Percentiles rank a stretch among this genome's conserved stretches.
phyloP scores from a whole-genome alignment of 2,888 invertebrate genomes.

The Sminthurinus aureus region DNA sequence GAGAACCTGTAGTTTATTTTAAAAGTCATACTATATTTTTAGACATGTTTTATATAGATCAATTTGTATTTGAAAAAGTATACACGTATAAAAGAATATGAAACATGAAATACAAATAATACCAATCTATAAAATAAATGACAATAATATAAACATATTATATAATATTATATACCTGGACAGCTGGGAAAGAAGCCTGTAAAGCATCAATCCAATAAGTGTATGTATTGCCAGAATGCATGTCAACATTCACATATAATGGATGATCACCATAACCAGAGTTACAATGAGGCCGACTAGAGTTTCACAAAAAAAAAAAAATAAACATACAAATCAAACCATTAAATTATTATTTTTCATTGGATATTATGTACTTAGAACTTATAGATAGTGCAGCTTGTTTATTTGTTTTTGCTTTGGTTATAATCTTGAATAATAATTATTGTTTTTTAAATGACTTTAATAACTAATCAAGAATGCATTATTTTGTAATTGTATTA shows the following conservation, averaged over 20 bases:
- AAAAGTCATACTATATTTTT: background rate
- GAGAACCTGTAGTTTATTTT: slow-evolving; percentile 66
- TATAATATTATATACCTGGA: slow-evolving; percentile 60
- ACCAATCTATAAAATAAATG: background rate
- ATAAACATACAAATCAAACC: background rate
- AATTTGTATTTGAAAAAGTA: background rate
- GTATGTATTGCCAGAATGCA: slow-evolving; percentile 68
- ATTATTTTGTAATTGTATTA: too few relatives aligned
- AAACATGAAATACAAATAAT: background rate
- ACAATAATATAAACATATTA: background rate
- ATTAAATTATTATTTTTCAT: too few relatives aligned
- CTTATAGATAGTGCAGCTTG: background rate
- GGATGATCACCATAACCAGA: slow-evolving; percentile 69
- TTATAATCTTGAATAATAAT: slow-evolving; percentile 7
- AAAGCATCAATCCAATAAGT: slow-evolving; percentile 73
- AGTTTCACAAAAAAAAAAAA: slow-evolving; percentile 12
- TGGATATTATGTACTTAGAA: background rate
- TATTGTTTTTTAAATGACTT: background rate
- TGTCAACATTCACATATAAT: slow-evolving; percentile 72
- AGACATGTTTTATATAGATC: background rate
- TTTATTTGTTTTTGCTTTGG: background rate
- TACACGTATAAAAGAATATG: background rate
- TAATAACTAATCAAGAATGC: background rate
- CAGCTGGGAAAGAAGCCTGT: slow-evolving; percentile 66
- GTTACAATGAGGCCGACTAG: slow-evolving; percentile 66